A percentile compares a stretch with the other conserved stretches of the same genome.
These are phyloP conservation scores for Agelas oroides DNA, from an alignment of 37 sponge, comb jelly and placozoan genomes.

Conservation along the genomic window DNA sequence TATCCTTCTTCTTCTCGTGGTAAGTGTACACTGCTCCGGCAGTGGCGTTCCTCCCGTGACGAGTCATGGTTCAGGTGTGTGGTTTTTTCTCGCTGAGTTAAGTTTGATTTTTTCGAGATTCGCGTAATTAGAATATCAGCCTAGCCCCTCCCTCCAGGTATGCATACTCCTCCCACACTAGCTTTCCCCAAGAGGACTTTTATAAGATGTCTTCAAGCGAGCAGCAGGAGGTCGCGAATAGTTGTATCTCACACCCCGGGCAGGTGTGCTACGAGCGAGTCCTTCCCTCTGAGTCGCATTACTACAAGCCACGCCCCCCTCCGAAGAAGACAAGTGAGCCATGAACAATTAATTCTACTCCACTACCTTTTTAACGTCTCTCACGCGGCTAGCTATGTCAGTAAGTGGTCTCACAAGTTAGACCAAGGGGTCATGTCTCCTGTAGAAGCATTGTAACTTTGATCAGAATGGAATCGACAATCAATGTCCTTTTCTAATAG, in stretches of 20 bases:
- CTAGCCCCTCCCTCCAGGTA: no score
- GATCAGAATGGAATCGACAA: no score
- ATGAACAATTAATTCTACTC: neutral
- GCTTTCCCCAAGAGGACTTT: no score
- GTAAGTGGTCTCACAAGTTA: neutral
- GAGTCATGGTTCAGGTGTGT: constrained; percentile 74
- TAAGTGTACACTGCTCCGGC: constrained; percentile 94
- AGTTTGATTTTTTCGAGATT: no score
- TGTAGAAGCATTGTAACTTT: no score
- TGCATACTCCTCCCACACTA: no score
- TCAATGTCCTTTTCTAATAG: no score
- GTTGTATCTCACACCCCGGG: neutral
- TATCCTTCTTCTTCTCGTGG: constrained; percentile 93
- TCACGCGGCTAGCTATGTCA: neutral
- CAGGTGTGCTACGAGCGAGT: constrained; percentile 69
- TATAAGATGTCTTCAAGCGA: no score
- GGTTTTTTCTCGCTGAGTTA: no score
- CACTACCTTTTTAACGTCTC: neutral
- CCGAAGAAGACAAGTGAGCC: constrained; percentile 26
- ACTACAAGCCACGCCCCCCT: constrained; percentile 26
- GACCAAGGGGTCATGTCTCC: no score
- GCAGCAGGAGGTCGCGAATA: no score
- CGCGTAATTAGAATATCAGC: no score
- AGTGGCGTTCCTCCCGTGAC: constrained; percentile 93
- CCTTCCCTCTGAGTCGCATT: constrained; percentile 50